phyloP scores from a whole-genome alignment of 2,797 vertebrate species.

The Botia kubotai region DNA sequence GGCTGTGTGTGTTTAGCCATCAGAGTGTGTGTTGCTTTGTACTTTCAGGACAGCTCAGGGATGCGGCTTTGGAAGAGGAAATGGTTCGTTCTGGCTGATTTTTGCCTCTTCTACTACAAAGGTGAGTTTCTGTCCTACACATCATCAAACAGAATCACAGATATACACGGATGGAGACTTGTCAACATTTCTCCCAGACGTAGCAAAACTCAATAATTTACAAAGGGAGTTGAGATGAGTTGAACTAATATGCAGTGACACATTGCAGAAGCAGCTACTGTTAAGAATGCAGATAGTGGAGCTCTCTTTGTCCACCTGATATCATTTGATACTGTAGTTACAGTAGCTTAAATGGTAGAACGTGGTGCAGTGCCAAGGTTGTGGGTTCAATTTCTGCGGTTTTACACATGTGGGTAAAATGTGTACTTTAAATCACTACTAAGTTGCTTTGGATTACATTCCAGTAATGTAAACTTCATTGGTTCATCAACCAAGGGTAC shows the following conservation, averaged over 20 bases:
- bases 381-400: no score
- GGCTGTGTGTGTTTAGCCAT: slow-evolving; percentile 3
- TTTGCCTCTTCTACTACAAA: slow-evolving; percentile 98
- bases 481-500: no score
- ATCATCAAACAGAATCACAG: slow-evolving; percentile 2
- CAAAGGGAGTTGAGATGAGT: background rate
- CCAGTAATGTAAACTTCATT: no score
- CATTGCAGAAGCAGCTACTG: background rate
- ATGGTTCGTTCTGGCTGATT: slow-evolving; percentile 96
- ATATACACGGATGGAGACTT: background rate
- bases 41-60: slow-evolving; percentile 91
- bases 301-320: no score
- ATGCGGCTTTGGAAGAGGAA: slow-evolving; percentile 96
- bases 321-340: no score
- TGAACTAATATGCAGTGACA: background rate
- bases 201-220: background rate
- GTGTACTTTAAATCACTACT: no score
- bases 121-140: slow-evolving; percentile 74
- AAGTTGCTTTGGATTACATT: no score
- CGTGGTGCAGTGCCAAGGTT: no score
- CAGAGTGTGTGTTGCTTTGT: slow-evolving; percentile 38
- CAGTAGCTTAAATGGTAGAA: no score
- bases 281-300: no score
- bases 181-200: slow-evolving; percentile 2
- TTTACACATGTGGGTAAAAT: no score